These are phyloP conservation scores for Apoderus coryli DNA, from an alignment of 2,888 invertebrate genomes.

Conservation along the genomic window DNA sequence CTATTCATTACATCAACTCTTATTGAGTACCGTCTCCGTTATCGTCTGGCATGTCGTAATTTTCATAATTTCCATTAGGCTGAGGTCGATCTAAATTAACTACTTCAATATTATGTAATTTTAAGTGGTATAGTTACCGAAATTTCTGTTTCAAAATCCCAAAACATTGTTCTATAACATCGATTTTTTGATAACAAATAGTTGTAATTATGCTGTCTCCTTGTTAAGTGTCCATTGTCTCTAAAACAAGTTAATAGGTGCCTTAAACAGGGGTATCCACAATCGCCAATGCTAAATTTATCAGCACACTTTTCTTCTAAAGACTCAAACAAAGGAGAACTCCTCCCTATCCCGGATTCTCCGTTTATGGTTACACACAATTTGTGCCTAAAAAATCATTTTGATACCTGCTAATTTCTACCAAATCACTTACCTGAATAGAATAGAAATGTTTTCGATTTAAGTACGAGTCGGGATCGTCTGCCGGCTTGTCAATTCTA, in stretches of 20 bases:
- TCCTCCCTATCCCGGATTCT: slow-evolving; percentile 7
- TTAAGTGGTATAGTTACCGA: slow-evolving; percentile 11
- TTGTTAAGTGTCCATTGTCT: slow-evolving; percentile 6
- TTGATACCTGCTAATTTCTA: slow-evolving; percentile 1
- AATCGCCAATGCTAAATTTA: slow-evolving; percentile 4
- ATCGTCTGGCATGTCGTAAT: not conserved
- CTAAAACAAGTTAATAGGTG: slow-evolving; percentile 5
- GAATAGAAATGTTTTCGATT: slow-evolving; percentile 10
- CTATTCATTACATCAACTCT: slow-evolving; percentile 8
- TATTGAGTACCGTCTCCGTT: slow-evolving; percentile 5
- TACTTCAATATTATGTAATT: slow-evolving; percentile 8
- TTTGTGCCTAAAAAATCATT: slow-evolving; percentile 6
- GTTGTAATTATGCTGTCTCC: slow-evolving; percentile 3
- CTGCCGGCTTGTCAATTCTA: slow-evolving; percentile 9
- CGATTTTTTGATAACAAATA: slow-evolving; percentile 4
- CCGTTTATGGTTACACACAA: slow-evolving; percentile 6
- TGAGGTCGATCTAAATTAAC: not conserved
- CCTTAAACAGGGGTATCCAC: slow-evolving; percentile 7
- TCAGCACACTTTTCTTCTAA: slow-evolving; percentile 8
- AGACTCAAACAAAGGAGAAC: slow-evolving; percentile 1
- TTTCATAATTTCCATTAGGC: not conserved
- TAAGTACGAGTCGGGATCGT: slow-evolving; percentile 9
- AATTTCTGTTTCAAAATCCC: slow-evolving; percentile 13
- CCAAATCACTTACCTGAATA: slow-evolving; percentile 9
- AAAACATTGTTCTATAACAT: slow-evolving; percentile 10